Base-by-base conservation (phyloP, 2,888 invertebrate species). In the Eumerus sabulonum region DNA sequence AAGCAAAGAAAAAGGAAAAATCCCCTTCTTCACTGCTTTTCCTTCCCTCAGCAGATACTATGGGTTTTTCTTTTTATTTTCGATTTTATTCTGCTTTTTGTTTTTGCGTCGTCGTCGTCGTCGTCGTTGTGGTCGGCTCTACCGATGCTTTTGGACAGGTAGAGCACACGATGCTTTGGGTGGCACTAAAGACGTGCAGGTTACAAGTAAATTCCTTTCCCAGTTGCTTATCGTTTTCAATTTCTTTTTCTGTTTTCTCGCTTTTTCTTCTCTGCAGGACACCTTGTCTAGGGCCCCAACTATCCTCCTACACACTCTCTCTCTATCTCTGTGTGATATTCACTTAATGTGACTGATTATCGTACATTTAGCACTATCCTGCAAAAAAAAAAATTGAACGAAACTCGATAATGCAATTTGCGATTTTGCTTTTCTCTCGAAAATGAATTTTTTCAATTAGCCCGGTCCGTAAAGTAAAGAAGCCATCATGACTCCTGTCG, bases 381-480 rank as follows among this genome's bases (percentile, higher is more conserved):
- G 38, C 2, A 27, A 27, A 27, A 27, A 27, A 4, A 4, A 7
- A 27, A 4, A 12, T n/a, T 12, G 44, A 7, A 47, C 1, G 17
- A 12, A 47, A 4, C 17, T 40, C 40, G 40, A n/a, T 40, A 44
- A 44, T n/a, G 51, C 44, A 54, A 54, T 38, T 47, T 27, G 27
- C 27, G 47, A 60, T 60, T 60, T 60, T 42, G 27, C 9, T 40
- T 9, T 40, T 40, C 48, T n/a, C 42, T 42, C 50, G 42, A 7
- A 18, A 9, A 18, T 62, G 17, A 19, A 17, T 44, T 40, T 44
- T 40, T 51, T 19, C 12, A 14, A 59, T 74, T 68, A 79, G 63
- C 79, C 79, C 79, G 79, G 79, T 74, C 68, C 74, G 74, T 74
- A 79, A 18, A 79, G 68, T 56, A 38, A 70, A 57, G 79, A 79